Evolutionary conservation across 2,888 invertebrate species (phyloP).

Genomic region (Pediacus dermestoides): DNA sequence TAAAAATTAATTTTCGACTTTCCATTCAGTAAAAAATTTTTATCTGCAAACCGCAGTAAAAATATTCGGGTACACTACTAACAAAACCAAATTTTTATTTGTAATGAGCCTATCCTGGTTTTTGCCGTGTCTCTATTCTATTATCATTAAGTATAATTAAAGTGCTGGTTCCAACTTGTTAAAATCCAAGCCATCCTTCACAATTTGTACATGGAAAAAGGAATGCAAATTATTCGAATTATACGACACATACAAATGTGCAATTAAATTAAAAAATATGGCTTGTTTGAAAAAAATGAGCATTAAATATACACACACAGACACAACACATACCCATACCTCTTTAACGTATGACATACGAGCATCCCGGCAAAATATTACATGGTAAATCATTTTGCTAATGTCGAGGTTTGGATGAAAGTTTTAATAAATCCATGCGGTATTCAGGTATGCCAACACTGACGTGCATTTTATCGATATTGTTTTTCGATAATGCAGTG

Average conservation of each 20-base stretch:
- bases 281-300: constrained; percentile 19
- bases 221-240: constrained; percentile 23
- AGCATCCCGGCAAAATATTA: constrained; percentile 22
- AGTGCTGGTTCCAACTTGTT: too few relatives aligned
- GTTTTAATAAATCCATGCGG: constrained; percentile 2
- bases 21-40: too few relatives aligned
- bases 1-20: too few relatives aligned
- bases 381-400: constrained; percentile 28
- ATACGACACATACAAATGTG: constrained; percentile 24
- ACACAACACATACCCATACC: too few relatives aligned
- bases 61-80: too few relatives aligned
- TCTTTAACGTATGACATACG: constrained; percentile 21
- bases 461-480: constrained; percentile 31
- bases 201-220: too few relatives aligned
- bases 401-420: constrained; percentile 7
- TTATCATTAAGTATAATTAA: too few relatives aligned
- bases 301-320: constrained; percentile 11
- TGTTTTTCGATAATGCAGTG: constrained; percentile 38
- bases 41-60: too few relatives aligned
- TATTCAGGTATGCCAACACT: neutral
- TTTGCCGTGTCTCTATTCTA: too few relatives aligned
- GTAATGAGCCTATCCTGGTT: too few relatives aligned
- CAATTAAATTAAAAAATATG: constrained; percentile 29
- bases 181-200: too few relatives aligned
- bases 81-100: too few relatives aligned